Evolutionary conservation across 2,888 invertebrate species (phyloP).

Genomic region (Hedychridium roseum): DNA sequence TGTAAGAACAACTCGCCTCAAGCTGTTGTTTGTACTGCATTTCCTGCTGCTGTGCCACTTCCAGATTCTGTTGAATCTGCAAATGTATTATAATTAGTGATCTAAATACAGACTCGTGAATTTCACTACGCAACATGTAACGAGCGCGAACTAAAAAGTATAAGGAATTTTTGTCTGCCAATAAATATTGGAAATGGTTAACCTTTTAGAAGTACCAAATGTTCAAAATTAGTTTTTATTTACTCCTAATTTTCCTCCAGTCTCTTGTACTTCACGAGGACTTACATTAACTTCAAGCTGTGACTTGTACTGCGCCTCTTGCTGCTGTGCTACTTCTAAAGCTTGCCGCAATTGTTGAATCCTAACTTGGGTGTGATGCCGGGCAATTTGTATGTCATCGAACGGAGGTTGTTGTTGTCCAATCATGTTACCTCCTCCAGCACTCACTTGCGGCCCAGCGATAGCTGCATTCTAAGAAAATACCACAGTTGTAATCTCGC

Average conservation of each 20-base stretch:
- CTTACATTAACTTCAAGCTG: slow-evolving; percentile 79
- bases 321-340: slow-evolving; percentile 81
- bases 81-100: slow-evolving; percentile 6
- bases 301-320: slow-evolving; percentile 79
- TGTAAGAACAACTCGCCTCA: slow-evolving; percentile 66
- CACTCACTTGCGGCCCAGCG: slow-evolving; percentile 53
- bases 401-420: slow-evolving; percentile 62
- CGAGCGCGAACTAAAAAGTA: no score
- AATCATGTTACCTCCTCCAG: slow-evolving; percentile 46
- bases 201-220: no score
- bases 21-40: slow-evolving; percentile 79
- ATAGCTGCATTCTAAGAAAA: slow-evolving; percentile 43
- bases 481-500: no score
- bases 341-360: slow-evolving; percentile 81
- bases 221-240: no score
- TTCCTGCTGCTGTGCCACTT: slow-evolving; percentile 81
- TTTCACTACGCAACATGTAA: no score
- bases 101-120: no score
- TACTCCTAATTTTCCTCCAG: no score
- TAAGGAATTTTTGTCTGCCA: no score
- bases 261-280: no score
- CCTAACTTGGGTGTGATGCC: slow-evolving; percentile 81
- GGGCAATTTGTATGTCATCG: slow-evolving; percentile 75
- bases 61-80: slow-evolving; percentile 72
- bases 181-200: no score